Conservation (phyloP, 2,797 vertebrate genomes). For the Neomorphus geoffroyi region DNA sequence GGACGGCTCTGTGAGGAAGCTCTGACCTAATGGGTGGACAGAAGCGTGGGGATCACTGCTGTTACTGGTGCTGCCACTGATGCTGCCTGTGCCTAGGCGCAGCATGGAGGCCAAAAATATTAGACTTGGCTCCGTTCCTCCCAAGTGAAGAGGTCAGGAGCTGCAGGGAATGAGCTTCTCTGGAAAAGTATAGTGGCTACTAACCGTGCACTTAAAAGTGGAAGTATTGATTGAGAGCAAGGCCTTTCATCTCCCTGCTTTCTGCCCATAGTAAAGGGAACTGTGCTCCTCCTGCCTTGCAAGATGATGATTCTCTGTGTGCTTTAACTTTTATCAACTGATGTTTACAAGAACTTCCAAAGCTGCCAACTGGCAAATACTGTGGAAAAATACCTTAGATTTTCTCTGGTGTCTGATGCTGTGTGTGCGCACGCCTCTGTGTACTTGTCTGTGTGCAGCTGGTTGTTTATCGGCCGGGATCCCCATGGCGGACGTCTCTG, state of each 20-base stretch:
- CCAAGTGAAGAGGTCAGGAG: not conserved
- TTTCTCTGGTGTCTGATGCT: not conserved
- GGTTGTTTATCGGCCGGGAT: accelerated
- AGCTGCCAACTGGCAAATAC: not conserved
- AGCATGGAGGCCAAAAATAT: accelerated
- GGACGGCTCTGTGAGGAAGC: accelerated
- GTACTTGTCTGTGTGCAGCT: too few species aligned
- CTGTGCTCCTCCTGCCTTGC: not conserved
- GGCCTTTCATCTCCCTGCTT: not conserved
- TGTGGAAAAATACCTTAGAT: not conserved
- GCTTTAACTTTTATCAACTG: not conserved
- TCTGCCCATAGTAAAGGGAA: not conserved
- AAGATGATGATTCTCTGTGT: not conserved
- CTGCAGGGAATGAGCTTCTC: not conserved
- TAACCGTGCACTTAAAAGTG: not conserved
- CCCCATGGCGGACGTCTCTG: accelerated
- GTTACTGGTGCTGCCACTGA: accelerated
- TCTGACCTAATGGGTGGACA: accelerated
- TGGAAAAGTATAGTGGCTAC: not conserved
- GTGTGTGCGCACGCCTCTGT: too few species aligned
- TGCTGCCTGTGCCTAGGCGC: accelerated
- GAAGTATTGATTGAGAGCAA: not conserved
- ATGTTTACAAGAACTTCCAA: not conserved
- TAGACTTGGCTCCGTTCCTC: not conserved
- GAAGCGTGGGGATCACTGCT: accelerated